phyloP scores from a whole-genome alignment of 1,140 invertebrate species.

The Oryctes rhinoceros region DNA sequence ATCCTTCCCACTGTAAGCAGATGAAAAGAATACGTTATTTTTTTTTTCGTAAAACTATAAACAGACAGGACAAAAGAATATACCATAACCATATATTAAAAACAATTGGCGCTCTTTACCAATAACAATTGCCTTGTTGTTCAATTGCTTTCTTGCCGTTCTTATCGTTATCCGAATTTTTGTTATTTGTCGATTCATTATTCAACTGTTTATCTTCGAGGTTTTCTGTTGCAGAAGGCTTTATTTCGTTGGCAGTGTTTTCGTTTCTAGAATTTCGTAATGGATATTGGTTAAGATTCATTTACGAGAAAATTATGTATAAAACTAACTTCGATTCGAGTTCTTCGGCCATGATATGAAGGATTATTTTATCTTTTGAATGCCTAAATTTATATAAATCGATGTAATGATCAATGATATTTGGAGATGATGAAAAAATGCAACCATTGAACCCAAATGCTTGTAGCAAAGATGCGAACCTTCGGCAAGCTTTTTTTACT shows the following conservation, averaged over 20 bases:
- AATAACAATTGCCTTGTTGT: slow-evolving; percentile 50
- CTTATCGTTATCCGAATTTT: slow-evolving; percentile 42
- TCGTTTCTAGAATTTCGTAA: slow-evolving; percentile 17
- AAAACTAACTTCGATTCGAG: slow-evolving; percentile 39
- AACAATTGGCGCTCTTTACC: slow-evolving; percentile 43
- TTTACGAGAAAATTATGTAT: not conserved
- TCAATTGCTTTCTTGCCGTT: slow-evolving; percentile 46
- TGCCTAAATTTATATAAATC: not conserved
- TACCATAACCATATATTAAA: slow-evolving; percentile 29
- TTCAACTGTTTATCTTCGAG: slow-evolving; percentile 44
- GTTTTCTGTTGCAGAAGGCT: slow-evolving; percentile 11
- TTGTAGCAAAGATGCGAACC: slow-evolving; percentile 4
- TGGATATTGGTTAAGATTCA: not conserved
- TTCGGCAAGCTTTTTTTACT: not conserved
- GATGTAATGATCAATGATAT: not conserved
- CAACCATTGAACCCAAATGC: slow-evolving; percentile 4
- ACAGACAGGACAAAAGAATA: slow-evolving; percentile 39
- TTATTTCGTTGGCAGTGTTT: slow-evolving; percentile 33
- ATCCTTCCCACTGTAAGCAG: slow-evolving; percentile 80
- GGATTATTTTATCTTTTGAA: not conserved
- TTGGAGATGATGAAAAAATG: not conserved
- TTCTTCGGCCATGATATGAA: slow-evolving; percentile 37
- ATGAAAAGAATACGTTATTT: not conserved
- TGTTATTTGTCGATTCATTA: slow-evolving; percentile 46
- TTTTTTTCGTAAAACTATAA: not conserved